phyloP scores from a whole-genome alignment of 2,888 invertebrate genomes.

The Acanthosepion esculentum region DNA sequence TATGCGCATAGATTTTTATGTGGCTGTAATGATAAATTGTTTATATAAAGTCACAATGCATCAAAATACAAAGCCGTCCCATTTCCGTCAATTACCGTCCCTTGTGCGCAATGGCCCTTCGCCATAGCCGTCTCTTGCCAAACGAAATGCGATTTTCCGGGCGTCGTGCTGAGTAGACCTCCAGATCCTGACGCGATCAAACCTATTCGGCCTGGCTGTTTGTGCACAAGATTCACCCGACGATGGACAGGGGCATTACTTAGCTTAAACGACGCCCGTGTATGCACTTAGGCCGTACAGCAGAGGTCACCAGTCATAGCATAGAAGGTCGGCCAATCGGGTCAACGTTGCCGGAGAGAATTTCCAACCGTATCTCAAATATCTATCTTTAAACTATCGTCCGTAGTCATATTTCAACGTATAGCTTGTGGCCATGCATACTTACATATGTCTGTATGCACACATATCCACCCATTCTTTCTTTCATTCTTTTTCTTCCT shows the following conservation, averaged over 20 bases:
- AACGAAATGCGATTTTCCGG: conserved; percentile 8
- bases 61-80: neutral
- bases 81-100: conserved; percentile 9
- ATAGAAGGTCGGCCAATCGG: neutral
- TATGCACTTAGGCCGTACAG: neutral
- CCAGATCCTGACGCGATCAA: neutral
- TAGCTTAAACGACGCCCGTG: neutral
- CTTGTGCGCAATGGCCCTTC: neutral
- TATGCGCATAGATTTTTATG: neutral
- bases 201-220: neutral
- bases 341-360: neutral
- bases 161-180: neutral
- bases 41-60: neutral
- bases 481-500: too few relatives aligned
- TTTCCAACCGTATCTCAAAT: too few relatives aligned
- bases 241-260: conserved; percentile 5
- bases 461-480: too few relatives aligned
- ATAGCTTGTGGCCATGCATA: neutral
- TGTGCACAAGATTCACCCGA: conserved; percentile 9
- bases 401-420: neutral
- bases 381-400: neutral
- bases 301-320: neutral
- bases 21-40: neutral
- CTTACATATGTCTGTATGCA: too few relatives aligned
- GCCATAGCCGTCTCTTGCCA: neutral